Base-by-base conservation (phyloP, 1,140 invertebrate species). In the Pseudomyrmex cubaensis region DNA sequence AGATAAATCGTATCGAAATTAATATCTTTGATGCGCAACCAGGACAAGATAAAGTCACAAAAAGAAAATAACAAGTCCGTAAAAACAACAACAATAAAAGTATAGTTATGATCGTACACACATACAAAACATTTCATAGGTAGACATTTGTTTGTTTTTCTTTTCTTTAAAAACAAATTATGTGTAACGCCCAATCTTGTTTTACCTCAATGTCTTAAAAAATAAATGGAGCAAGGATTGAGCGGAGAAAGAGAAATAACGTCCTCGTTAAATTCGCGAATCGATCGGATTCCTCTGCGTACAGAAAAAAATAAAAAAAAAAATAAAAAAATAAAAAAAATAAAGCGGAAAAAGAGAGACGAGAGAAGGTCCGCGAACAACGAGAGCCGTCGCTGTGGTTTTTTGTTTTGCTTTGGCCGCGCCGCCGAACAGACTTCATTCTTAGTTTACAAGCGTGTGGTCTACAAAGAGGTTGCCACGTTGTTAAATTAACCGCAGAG, bases 401-500 rank as follows among this genome's bases (percentile, higher is more conserved):
- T 57, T 77, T 72, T 82, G 35, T 35, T 84, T 67, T 80, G 70
- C 73, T 66, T 86, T 62, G 56, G 46, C 82, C 89, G 78, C 82
- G 76, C 78, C 89, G 87, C 86, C 90, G 91, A 94, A 92, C 93
- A 92, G 93, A 94, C 93, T 94, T 94, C 92, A 92, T 92, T 94
- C 93, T 94, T 93, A 91, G 93, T 94, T 94, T 94, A 93, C 93
- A 94, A 94, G 93, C 93, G 92, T 93, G 93, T 93, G 93, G 93
- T 94, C 93, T 93, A 93, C 93, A 93, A 94, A 94, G 94, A 94
- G 93, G 90, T 93, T 94, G 92, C 93, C 93, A 93, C 93, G 93
- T 93, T 94, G 94, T 94, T 94, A 94, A 94, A 94, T 94, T 94
- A 94, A 94, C 93, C 93, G 91, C 93, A 92, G 85, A 85, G 85